These are phyloP conservation scores for Prinia subflava DNA, from an alignment of 2,113 vertebrate genomes.

Conservation along the genomic window DNA sequence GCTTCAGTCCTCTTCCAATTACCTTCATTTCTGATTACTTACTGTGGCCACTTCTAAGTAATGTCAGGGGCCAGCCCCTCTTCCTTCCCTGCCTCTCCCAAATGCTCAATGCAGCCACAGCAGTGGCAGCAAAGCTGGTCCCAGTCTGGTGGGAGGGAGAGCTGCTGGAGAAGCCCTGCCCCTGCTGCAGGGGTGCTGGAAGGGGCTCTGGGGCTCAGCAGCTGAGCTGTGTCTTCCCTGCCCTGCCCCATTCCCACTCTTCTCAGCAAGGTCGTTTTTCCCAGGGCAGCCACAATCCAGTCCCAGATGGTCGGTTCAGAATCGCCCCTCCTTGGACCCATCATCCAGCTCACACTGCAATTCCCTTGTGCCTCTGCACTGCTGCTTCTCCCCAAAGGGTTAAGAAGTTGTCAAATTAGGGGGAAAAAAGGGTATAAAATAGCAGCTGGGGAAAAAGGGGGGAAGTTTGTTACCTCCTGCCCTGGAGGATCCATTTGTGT, in stretches of 20 bases:
- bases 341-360: neutral
- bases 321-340: neutral
- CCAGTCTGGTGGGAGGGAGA: neutral
- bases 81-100: neutral
- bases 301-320: neutral
- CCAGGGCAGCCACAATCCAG: neutral
- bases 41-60: neutral
- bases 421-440: neutral
- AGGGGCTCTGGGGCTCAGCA: neutral
- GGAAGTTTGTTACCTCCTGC: neutral
- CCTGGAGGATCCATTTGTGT: neutral
- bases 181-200: neutral
- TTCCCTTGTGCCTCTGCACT: neutral
- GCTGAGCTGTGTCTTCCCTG: neutral
- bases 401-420: neutral
- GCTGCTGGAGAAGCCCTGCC: neutral
- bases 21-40: neutral
- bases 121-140: neutral
- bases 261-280: neutral
- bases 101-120: accelerated
- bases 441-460: neutral
- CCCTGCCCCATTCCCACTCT: neutral
- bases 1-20: neutral
- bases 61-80: neutral
- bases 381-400: neutral